These are phyloP conservation scores for Ypsolopha sequella DNA, from an alignment of 2,888 invertebrate genomes.

Conservation along the genomic window DNA sequence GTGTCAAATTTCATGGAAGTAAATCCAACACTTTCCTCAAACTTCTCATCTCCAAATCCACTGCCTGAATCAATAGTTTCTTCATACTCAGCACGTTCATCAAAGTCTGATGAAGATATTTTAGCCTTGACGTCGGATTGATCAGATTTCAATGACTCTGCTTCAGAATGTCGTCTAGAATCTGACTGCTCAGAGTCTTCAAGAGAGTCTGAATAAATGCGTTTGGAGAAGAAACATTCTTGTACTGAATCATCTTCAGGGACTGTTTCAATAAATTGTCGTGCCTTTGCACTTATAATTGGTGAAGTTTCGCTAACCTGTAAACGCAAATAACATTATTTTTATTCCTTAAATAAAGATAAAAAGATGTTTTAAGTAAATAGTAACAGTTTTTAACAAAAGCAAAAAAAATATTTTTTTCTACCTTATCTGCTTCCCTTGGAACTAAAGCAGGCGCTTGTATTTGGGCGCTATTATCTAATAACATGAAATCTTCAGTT, in stretches of 20 bases:
- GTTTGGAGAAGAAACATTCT: constrained; percentile 66
- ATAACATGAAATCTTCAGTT: constrained; percentile 13
- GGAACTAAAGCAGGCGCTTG: constrained; percentile 20
- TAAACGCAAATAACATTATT: not conserved
- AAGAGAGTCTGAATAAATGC: constrained; percentile 64
- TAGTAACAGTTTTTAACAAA: not conserved
- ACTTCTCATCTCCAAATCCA: constrained; percentile 62
- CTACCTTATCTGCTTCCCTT: constrained; percentile 43
- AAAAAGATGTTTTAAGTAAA: constrained; percentile 1
- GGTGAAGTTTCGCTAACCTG: constrained; percentile 42
- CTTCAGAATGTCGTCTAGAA: constrained; percentile 62
- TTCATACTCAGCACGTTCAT: constrained; percentile 63
- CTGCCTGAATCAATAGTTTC: constrained; percentile 61
- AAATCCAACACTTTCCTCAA: constrained; percentile 59
- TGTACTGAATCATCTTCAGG: constrained; percentile 67
- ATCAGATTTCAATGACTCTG: constrained; percentile 63
- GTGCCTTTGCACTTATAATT: constrained; percentile 63
- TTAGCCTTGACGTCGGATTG: constrained; percentile 61
- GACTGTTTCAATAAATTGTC: constrained; percentile 67
- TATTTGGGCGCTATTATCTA: constrained; percentile 42
- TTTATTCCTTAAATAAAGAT: no score
- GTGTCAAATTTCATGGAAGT: constrained; percentile 51
- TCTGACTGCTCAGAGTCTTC: constrained; percentile 66
- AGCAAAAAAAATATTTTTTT: not conserved
- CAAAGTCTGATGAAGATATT: constrained; percentile 63